A percentile compares a stretch with the other conserved stretches of the same genome.
Conservation (phyloP, 2,888 invertebrate species). For the Caenorhabditis afra region DNA sequence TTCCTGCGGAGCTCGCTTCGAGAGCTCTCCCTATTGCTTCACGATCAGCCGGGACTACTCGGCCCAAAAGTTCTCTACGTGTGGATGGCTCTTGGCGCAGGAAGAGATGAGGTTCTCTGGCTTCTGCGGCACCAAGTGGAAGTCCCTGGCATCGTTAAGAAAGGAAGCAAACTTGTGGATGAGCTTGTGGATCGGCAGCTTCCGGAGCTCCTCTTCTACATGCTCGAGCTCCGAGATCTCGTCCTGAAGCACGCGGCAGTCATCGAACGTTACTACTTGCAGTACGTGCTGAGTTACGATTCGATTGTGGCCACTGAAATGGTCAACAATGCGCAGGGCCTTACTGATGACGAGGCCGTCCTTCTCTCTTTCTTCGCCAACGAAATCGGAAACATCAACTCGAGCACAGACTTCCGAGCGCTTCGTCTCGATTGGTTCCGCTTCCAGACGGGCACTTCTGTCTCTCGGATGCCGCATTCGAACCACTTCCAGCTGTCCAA, state of each 20-base stretch:
- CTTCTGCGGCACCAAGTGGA: constrained; percentile 95
- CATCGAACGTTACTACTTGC: constrained; percentile 86
- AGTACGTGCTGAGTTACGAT: constrained; percentile 96
- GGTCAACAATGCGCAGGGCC: constrained; percentile 53
- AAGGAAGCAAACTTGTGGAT: constrained; percentile 80
- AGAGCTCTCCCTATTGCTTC: constrained; percentile 93
- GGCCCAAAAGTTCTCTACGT: constrained; percentile 95
- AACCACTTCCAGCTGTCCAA: constrained; percentile 87
- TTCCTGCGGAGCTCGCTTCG: constrained; percentile 95
- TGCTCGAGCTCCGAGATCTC: constrained; percentile 93
- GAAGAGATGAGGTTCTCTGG: constrained; percentile 94
- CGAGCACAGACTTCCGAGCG: constrained; percentile 88
- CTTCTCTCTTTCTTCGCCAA: constrained; percentile 72
- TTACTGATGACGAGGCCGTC: constrained; percentile 73
- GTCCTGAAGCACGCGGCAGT: constrained; percentile 94
- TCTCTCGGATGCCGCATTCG: too few species aligned
- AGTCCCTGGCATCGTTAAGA: constrained; percentile 89
- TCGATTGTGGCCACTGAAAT: constrained; percentile 91
- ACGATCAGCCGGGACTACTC: constrained; percentile 96
- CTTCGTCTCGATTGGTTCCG: constrained; percentile 97
- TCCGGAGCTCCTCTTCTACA: constrained; percentile 96
- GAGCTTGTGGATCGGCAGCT: constrained; percentile 85
- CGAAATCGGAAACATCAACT: constrained; percentile 68
- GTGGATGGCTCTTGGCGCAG: constrained; percentile 94
- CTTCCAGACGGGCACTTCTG: constrained; percentile 93